Base-by-base conservation (phyloP, 1,140 invertebrate genomes). In the Diabrotica virgifera region DNA sequence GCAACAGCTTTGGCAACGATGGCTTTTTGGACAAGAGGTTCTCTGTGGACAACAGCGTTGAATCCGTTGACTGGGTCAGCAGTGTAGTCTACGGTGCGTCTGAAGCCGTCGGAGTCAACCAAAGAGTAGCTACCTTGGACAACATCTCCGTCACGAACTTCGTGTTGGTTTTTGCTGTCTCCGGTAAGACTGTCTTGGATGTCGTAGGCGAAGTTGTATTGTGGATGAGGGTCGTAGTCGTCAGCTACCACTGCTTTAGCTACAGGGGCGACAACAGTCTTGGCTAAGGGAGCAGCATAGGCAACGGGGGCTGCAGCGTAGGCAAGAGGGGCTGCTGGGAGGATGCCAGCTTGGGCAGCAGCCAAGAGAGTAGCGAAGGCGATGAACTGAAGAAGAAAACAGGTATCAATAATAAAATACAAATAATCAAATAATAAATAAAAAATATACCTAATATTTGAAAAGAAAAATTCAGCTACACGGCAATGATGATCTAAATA, bases 11-110 rank as follows among this genome's bases (percentile, higher is more conserved):
- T 68, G 50, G 69, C 64, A 6, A 67, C 60, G 13, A 67, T 24
- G 36, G 72, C 60, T 62, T 70, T 65, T 13, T 63, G 66, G 5
- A 62, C 68, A 9, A 72, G 54, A 57, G 74, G 68, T 75, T 79
- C 70, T 52, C 78, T 68, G 36, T 75, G 80, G 38, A 82, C 80
- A 24, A 80, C 76, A 14, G 81, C 81, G 73, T 81, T 81, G 76
- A 82, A 83, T 67, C 82, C 82, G 61, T 82, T 78, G 62, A 80
- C 66, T 3, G 83, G 80, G 75, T 86, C 85, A 13, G 85, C 85
- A 5, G 85, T 86, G 77, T 89, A 89, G 69, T 87, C 85, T 0
- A 88, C 87, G 24, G 84, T 84, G 85, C 84, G 66, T 87, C 85
- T 46, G 83, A 79, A 46, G 87, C 60, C 83, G 82, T 66, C 87